Base-by-base conservation (phyloP, 2,113 vertebrate genomes). In the Misgurnus anguillicaudatus region DNA sequence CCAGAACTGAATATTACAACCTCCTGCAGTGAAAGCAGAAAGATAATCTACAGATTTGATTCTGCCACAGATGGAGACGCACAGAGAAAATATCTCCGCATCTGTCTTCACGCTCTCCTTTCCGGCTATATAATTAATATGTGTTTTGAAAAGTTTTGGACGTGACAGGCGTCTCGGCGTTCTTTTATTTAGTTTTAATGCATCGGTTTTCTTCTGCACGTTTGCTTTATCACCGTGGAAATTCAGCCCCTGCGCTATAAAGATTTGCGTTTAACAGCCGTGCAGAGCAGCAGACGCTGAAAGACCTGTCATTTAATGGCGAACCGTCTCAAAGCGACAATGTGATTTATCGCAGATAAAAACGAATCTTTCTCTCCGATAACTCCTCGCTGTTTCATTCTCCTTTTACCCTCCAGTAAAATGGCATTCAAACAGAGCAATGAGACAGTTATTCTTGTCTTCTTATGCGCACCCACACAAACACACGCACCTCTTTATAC, bases 301-400 rank as follows among this genome's bases (percentile, higher is more conserved):
- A 64, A 76, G 61, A 76, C 16, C 74, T 76, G 74, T 76, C 60
- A 64, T 64, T 64, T 76, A 64, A n/a, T 17, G 1, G 24, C 31
- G 17, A 76, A 64, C 10, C 45, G 10, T 47, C 74, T 65, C 45
- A 76, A 63, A 76, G 74, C 31, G 45, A 64, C 74, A 64, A 61
- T 24, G 9, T 76, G 74, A 76, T 76, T 63, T 36, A 75, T 75
- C 42, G 1, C 41, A 62, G 58, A 63, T 75, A 63, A 75, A 72
- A 60, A 58, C 63, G 47, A 78, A 78, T 57, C 58, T 48, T 48
- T 31, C 47, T 55, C 36, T 66, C 16, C 16, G 57, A 47, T 74
- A 74, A 74, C 41, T 62, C 21, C 41, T 42, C 8, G 41, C 13
- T 1, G 16, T 76, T 76, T 76, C 74, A 38, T 76, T 76, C 45